Evolutionary conservation across 1,140 invertebrate species (phyloP), one percentile per base, ranked within the genome.

Genomic region (Mycetomoellerius zeteki): DNA sequence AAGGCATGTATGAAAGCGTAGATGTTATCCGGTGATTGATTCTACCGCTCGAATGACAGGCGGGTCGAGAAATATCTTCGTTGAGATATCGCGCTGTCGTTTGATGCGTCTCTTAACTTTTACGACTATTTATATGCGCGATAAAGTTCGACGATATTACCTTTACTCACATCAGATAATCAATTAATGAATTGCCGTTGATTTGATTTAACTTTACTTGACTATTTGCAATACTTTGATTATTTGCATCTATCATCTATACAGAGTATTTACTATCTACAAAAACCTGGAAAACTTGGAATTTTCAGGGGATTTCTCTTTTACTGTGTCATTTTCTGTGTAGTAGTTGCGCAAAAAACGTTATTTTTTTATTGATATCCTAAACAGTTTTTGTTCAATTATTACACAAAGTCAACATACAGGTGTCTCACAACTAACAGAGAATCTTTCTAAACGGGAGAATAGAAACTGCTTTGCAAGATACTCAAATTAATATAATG

Each of bases 401-500:
- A 43, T 43, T 43, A 43, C 8, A 43, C 37, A 43, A 43, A 43
- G 37, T 43, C 8, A 10, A 43, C n/a, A n/a, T n/a, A n/a, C n/a
- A n/a, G n/a, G n/a, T n/a, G n/a, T n/a, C n/a, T n/a, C n/a, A n/a
- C n/a, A n/a, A n/a, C n/a, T n/a, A n/a, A 56, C 27, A 69, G 77
- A 21, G 33, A 71, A 27, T 43, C 30, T 56, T n/a, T 16, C 24
- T 56, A 43, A 81, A 71, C 5, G 21, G 10, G 16, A 30, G 14
- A 54, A 54, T 37, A 19, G 62, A 80, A 37, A 65, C 37, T 27
- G 6, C 16, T 33, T 30, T 81, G 56, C 19, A 5, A 71, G 50
- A n/a, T 54, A 54, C 14, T 52, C 64, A 27, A 81, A 81, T 81
- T 71, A 71, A 81, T 81, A 71, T 81, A 71, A 71, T 30, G 16